phyloP scores from a whole-genome alignment of 2,797 vertebrate species.

The Mormyrops boulengeri region DNA sequence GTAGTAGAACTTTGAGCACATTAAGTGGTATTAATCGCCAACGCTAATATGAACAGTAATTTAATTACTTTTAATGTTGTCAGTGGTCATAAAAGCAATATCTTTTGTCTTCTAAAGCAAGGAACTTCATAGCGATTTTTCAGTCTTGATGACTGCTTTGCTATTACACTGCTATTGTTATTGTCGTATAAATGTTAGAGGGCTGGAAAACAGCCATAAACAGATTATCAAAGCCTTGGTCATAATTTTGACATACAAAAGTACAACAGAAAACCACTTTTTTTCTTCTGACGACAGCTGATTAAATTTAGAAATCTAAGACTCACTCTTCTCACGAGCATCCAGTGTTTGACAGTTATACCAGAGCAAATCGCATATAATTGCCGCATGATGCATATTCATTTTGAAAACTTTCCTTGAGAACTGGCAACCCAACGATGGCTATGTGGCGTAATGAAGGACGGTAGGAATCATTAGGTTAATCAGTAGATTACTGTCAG shows the following conservation, averaged over 20 bases:
- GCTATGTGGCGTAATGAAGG: not conserved
- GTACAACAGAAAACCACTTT: not conserved
- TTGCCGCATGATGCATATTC: not conserved
- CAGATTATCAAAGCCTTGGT: not conserved
- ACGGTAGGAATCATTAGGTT: not conserved
- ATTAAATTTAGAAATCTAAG: not conserved
- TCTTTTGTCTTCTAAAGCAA: not conserved
- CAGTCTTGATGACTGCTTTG: not conserved
- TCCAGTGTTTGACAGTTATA: not conserved
- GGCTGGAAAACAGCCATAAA: not conserved
- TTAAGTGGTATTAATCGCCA: conserved; percentile 21
- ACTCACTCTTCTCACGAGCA: not conserved
- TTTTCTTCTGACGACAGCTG: not conserved
- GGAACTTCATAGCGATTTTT: not conserved
- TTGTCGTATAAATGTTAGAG: not conserved
- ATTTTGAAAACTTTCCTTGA: not conserved
- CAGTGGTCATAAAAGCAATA: not conserved
- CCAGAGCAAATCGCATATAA: not conserved
- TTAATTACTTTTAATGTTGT: not conserved
- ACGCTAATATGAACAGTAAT: conserved; percentile 5
- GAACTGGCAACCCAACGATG: not conserved
- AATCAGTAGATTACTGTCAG: not conserved
- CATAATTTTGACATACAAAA: not conserved
- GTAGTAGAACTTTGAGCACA: conserved; percentile 29
- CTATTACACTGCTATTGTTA: not conserved